A percentile compares a stretch with the other conserved stretches of the same genome.
Conservation (phyloP, 2,888 invertebrate genomes). For the Leucoptera coffeella region DNA sequence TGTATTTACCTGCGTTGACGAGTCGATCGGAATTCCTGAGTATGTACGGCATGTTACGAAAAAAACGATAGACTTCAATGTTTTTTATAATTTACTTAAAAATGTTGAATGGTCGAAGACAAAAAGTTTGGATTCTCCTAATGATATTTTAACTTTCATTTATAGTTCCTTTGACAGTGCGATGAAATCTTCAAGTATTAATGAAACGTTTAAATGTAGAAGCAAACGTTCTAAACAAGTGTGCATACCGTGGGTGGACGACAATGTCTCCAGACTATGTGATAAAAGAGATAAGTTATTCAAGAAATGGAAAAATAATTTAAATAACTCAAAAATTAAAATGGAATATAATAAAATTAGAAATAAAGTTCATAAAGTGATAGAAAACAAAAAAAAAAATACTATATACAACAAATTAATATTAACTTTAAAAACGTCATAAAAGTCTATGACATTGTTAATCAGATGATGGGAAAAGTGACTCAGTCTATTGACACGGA, state of each 20-base stretch:
- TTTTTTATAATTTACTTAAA: background rate
- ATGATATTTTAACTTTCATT: slow-evolving; percentile 3
- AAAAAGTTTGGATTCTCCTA: background rate
- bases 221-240: slow-evolving; percentile 3
- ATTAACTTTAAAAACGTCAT: background rate
- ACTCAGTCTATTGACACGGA: too few relatives aligned
- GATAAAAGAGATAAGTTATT: background rate
- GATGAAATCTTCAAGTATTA: background rate
- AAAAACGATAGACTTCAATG: too few relatives aligned
- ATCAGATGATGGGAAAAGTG: background rate
- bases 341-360: background rate
- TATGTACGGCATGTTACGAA: too few relatives aligned
- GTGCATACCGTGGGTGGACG: slow-evolving; percentile 3
- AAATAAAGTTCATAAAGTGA: too few relatives aligned
- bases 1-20: too few relatives aligned
- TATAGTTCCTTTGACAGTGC: slow-evolving; percentile 1
- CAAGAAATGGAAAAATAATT: background rate
- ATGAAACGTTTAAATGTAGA: slow-evolving; percentile 3
- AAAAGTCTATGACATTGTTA: background rate
- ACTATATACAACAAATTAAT: background rate
- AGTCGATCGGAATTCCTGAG: too few relatives aligned
- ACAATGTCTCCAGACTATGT: background rate
- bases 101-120: slow-evolving; percentile 2
- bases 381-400: background rate
- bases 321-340: background rate